Percentiles rank a stretch among this genome's conserved stretches.
phyloP scores from a whole-genome alignment of 2,113 vertebrate genomes.

The Callionymus lyra region DNA sequence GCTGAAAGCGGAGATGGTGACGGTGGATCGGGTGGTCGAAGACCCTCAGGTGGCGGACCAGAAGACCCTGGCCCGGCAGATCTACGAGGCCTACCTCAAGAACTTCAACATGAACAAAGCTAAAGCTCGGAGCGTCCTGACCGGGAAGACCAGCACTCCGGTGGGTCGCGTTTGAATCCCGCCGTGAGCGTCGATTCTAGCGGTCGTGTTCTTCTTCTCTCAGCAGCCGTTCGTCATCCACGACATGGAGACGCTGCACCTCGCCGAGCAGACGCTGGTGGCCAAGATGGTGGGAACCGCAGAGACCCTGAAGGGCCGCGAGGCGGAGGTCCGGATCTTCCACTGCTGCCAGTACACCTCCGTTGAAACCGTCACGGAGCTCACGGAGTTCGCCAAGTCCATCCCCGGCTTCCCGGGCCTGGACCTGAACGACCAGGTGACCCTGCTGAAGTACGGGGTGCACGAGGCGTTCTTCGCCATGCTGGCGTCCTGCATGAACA shows the following conservation, averaged over 20 bases:
- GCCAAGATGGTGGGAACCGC: constrained; percentile 82
- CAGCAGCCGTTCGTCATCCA: constrained; percentile 92
- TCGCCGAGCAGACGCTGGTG: constrained; percentile 91
- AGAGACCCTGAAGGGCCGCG: constrained; percentile 76
- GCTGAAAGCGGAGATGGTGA: constrained; percentile 89
- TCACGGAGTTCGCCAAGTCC: constrained; percentile 94
- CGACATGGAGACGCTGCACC: constrained; percentile 92
- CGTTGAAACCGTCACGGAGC: constrained; percentile 89
- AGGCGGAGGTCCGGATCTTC: constrained; percentile 89
- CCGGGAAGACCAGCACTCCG: constrained; percentile 86
- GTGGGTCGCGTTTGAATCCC: constrained; percentile 65
- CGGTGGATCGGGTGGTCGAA: constrained; percentile 72
- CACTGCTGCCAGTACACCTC: constrained; percentile 96
- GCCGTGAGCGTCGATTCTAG: background rate
- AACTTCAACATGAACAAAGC: constrained; percentile 99
- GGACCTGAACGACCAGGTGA: constrained; percentile 95
- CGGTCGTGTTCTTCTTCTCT: constrained; percentile 9
- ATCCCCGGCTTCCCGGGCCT: constrained; percentile 85
- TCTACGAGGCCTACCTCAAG: constrained; percentile 94
- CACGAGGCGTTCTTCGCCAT: constrained; percentile 95
- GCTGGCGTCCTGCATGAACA: constrained; percentile 96
- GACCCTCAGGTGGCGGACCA: constrained; percentile 82
- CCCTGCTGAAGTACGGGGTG: constrained; percentile 89
- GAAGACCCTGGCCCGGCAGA: constrained; percentile 84
- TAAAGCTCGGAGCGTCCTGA: constrained; percentile 89